Conservation (phyloP, 2,888 invertebrate species). For the Nowickia ferox region DNA sequence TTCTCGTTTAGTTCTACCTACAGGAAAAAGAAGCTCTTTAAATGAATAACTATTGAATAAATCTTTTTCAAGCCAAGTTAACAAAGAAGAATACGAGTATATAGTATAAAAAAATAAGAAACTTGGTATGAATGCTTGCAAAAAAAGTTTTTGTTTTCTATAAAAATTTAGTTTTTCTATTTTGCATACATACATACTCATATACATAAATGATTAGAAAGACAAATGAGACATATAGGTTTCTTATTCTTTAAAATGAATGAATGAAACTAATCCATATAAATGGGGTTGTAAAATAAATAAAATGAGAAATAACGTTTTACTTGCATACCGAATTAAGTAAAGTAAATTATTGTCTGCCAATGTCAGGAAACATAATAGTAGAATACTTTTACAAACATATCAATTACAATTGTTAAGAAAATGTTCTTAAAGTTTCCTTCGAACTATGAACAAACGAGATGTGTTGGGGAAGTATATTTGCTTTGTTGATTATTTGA, state of each 20-base stretch:
- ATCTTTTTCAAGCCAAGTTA: not conserved
- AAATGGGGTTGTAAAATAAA: not conserved
- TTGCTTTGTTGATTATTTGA: too few species aligned
- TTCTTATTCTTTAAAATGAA: slow-evolving; percentile 2
- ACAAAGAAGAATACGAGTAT: not conserved
- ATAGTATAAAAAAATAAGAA: not conserved
- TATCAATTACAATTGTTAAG: not conserved
- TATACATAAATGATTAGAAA: slow-evolving; percentile 5
- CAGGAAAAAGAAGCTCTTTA: not conserved
- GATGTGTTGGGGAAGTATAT: too few species aligned
- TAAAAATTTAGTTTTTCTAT: slow-evolving; percentile 1
- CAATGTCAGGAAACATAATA: not conserved
- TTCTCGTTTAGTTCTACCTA: not conserved
- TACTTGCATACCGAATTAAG: not conserved
- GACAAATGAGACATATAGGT: not conserved
- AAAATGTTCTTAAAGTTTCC: not conserved
- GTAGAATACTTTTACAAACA: not conserved
- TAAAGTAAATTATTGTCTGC: not conserved
- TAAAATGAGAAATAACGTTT: not conserved
- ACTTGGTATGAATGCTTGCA: slow-evolving; percentile 5
- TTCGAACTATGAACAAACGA: too few species aligned
- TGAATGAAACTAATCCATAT: not conserved
- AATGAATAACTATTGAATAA: not conserved
- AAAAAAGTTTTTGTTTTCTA: slow-evolving; percentile 13
- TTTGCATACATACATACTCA: slow-evolving; percentile 14